A percentile compares a stretch with the other conserved stretches of the same genome.
phyloP scores from a whole-genome alignment of 2,888 invertebrate genomes.

The Cataglyphis albicans region DNA sequence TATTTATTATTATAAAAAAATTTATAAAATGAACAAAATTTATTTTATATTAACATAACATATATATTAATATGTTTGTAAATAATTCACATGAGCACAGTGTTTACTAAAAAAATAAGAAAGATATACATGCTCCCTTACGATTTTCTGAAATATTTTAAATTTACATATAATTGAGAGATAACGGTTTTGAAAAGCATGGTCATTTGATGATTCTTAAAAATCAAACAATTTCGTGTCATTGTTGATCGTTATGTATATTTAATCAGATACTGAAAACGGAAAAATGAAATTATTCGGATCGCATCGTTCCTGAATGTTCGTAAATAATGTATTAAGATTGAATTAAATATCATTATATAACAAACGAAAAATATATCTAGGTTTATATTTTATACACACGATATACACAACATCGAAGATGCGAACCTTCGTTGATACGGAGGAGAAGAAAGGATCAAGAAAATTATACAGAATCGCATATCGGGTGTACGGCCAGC shows the following conservation, averaged over 20 bases:
- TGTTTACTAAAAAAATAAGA: neutral
- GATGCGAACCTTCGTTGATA: constrained; percentile 18
- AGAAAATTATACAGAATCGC: constrained; percentile 40
- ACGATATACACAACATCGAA: constrained; percentile 60
- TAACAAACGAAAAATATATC: constrained; percentile 65
- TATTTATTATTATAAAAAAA: neutral
- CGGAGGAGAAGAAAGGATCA: constrained; percentile 8
- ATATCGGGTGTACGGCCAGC: constrained; percentile 79
- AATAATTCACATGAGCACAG: neutral
- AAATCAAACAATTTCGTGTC: neutral
- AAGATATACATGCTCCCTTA: neutral
- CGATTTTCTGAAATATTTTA: neutral
- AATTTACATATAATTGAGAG: constrained; percentile 1
- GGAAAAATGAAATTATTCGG: neutral
- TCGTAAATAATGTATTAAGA: constrained; percentile 77
- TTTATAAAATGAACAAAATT: neutral
- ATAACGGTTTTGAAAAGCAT: neutral
- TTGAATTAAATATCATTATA: constrained; percentile 71
- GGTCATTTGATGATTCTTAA: neutral
- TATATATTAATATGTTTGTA: neutral
- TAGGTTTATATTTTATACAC: constrained; percentile 70
- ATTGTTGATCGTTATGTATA: neutral
- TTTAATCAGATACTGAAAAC: neutral
- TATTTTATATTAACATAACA: neutral
- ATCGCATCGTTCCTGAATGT: constrained; percentile 75